These are phyloP conservation scores for Hydropsyche tenuis DNA, from an alignment of 1,140 invertebrate species.

Conservation along the genomic window DNA sequence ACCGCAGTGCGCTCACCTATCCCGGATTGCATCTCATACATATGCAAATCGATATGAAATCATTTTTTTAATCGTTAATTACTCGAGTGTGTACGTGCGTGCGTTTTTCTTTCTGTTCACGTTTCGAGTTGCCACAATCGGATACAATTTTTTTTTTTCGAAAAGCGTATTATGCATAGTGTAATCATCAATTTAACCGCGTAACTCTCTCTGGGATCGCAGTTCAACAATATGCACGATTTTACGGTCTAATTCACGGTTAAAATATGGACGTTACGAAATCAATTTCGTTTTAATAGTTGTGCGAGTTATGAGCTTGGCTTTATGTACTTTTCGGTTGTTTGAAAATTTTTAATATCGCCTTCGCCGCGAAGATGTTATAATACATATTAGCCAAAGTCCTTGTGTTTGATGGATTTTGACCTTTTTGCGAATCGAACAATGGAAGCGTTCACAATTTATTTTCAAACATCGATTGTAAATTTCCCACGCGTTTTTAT, in stretches of 20 bases:
- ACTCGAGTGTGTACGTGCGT: neutral
- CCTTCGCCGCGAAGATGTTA: no score
- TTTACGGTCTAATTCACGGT: conserved; percentile 21
- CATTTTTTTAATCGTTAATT: neutral
- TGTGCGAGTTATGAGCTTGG: neutral
- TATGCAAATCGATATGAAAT: conserved; percentile 2
- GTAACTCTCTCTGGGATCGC: neutral
- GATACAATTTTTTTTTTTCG: no score
- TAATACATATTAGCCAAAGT: no score
- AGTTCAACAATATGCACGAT: conserved; percentile 1
- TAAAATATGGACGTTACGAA: conserved; percentile 13
- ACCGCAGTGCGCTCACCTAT: no score
- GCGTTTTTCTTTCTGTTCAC: neutral
- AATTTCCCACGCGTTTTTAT: no score
- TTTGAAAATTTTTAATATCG: no score
- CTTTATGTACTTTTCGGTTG: no score
- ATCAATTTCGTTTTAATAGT: conserved; percentile 13
- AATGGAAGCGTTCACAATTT: no score
- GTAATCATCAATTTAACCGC: neutral
- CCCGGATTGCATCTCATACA: neutral
- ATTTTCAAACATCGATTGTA: no score
- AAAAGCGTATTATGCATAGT: neutral
- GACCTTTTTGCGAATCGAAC: no score
- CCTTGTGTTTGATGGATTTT: no score
- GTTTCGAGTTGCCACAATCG: neutral